A percentile compares a stretch with the other conserved stretches of the same genome.
Conservation (phyloP, 1,140 invertebrate genomes). For the Monochamus saltuarius region DNA sequence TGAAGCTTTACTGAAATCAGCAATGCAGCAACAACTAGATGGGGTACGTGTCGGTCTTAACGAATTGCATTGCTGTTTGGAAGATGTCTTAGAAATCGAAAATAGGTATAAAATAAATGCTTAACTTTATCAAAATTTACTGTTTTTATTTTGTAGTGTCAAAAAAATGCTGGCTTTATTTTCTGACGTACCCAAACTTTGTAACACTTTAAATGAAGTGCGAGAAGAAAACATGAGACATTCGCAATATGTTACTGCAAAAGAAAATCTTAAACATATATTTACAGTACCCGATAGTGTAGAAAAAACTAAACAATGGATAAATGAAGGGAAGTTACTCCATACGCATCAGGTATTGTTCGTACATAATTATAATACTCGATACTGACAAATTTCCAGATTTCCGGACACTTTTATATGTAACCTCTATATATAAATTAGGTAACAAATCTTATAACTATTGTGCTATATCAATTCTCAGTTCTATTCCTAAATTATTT, state of each 20-base stretch:
- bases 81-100: conserved; percentile 81
- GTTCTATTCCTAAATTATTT: too few relatives aligned
- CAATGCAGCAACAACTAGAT: conserved; percentile 96
- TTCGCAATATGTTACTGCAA: conserved; percentile 94
- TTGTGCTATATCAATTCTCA: too few relatives aligned
- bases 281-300: conserved; percentile 97
- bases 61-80: conserved; percentile 79
- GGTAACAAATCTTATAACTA: too few relatives aligned
- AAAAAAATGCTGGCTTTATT: conserved; percentile 66
- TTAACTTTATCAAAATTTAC: not conserved
- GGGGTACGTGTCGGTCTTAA: conserved; percentile 92
- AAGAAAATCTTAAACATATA: conserved; percentile 97
- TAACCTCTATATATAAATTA: too few relatives aligned
- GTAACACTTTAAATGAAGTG: conserved; percentile 78
- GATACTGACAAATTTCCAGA: conserved; percentile 6
- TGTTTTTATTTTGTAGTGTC: conserved; percentile 51
- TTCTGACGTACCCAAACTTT: conserved; percentile 67
- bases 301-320: conserved; percentile 89
- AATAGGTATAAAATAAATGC: conserved; percentile 15
- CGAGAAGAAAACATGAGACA: conserved; percentile 91
- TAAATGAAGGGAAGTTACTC: conserved; percentile 92
- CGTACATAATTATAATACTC: too few relatives aligned
- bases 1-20: conserved; percentile 96
- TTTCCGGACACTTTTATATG: too few relatives aligned
- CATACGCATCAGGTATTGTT: conserved; percentile 81